Base-by-base conservation (phyloP, 2,797 vertebrate genomes). In the Tenualosa ilisha region DNA sequence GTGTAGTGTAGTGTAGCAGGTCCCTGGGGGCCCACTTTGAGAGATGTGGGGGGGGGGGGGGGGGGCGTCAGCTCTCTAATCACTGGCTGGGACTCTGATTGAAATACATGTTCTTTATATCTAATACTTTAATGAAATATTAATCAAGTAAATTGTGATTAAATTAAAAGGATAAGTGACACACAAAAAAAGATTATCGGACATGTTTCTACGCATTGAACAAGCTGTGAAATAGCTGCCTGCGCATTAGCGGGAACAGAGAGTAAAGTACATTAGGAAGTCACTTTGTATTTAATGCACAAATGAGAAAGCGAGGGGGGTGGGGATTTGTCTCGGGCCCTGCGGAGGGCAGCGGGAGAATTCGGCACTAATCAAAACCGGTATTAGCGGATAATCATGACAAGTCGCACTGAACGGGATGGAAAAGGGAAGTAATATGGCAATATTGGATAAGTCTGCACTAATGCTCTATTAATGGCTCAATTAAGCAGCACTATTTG, bases 101-200 rank as follows among this genome's bases (percentile, higher is more conserved):
- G 91, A 93, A 93, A 92, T 88, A 89, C 89, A 88, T 89, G 85
- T 86, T 91, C 90, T 91, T 92, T 90, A 84, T 86, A 88, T 90
- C 90, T 94, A 94, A 95, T 93, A 92, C 91, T 92, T 92, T 94
- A 93, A 95, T 94, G 90, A 94, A 94, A 93, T 93, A 94, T 93
- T 94, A 94, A 94, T 93, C 91, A 90, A 89, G 88, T 92, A 89
- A 91, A 92, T 89, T 93, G 91, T 93, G 94, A 95, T 95, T 94
- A 92, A 93, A 94, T 95, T 92, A 94, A 95, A 93, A 91, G 92
- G 92, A 92, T 93, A 93, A 92, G 90, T 72, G 86, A 90, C 91
- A 88, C 72, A 84, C 65, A 26, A 46, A 63, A 87, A 91, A 89
- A 92, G 93, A 95, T 95, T 94, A 95, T 87, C 82, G 87, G 90